Base-by-base conservation (phyloP, 2,797 vertebrate species). In the Enteromius paludinosus region DNA sequence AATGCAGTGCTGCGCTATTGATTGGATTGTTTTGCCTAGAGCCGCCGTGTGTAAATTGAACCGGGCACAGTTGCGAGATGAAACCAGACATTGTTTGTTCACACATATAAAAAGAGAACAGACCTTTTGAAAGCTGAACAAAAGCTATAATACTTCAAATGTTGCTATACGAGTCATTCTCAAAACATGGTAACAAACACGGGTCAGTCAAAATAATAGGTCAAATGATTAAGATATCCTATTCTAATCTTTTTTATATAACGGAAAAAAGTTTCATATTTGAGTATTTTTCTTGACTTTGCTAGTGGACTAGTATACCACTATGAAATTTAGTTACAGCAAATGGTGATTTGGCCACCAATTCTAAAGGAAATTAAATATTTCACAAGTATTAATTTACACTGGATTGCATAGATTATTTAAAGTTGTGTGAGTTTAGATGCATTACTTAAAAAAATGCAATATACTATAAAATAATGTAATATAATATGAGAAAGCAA, bases 21-120 rank as follows among this genome's bases (percentile, higher is more conserved):
- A 87, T 80, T 73, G 66, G 65, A 79, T 28, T 84, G 49, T 78
- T 86, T 82, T 38, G 65, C 72, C 76, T 83, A 38, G 49, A 82
- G 77, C 59, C 17, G 61, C 30, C 25, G 65, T 35, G 23, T 75
- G 74, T 65, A 79, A 79, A 84, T 79, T 79, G 52, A 82, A 79
- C 62, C 64, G 20, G n/a, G 41, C 20, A 17, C 30, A 41, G 61
- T 35, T 23, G 61, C 7, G 5, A 77, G n/a, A 72, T 65, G 49
- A 35, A 45, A 81, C 6, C 3, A 33, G 79, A 62, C 33, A 38
- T 43, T 64, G n/a, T 82, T 64, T 49, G n/a, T 64, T 59, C 47
- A 72, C 30, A 41, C 62, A 59, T 65, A 45, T 30, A 76, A 43
- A 66, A 62, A 30, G 33, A 45, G 28, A 43, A 78, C 47, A 76